Conservation (phyloP, 2,888 invertebrate genomes). For the Stramonita haemastoma region DNA sequence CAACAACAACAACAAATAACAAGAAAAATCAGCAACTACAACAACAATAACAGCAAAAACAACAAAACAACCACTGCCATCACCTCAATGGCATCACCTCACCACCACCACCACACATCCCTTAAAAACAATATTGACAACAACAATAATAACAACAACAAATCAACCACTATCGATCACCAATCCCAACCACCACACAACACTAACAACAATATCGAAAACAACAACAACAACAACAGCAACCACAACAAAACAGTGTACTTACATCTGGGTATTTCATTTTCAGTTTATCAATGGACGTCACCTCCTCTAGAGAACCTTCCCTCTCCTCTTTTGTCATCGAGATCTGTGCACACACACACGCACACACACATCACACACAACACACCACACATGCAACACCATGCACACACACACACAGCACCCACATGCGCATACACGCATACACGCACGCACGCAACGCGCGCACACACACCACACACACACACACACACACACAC, state of each 20-base stretch:
- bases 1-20: too few relatives aligned
- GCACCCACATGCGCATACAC: not conserved
- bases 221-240: not conserved
- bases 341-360: constrained; percentile 4
- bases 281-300: constrained; percentile 27
- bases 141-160: too few relatives aligned
- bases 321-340: not conserved
- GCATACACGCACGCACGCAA: too few relatives aligned
- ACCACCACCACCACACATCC: too few relatives aligned
- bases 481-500: not conserved
- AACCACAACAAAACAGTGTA: not conserved
- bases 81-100: too few relatives aligned
- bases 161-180: too few relatives aligned
- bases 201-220: not conserved
- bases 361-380: not conserved
- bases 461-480: not conserved
- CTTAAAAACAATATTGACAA: too few relatives aligned
- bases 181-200: too few relatives aligned
- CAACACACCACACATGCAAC: not conserved
- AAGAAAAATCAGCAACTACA: too few relatives aligned
- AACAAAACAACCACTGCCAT: too few relatives aligned
- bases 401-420: not conserved
- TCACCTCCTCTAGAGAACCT: not conserved
- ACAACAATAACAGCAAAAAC: too few relatives aligned
- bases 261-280: constrained; percentile 13